phyloP scores from a whole-genome alignment of 2,888 invertebrate genomes.

The Eutolmus rufibarbis region DNA sequence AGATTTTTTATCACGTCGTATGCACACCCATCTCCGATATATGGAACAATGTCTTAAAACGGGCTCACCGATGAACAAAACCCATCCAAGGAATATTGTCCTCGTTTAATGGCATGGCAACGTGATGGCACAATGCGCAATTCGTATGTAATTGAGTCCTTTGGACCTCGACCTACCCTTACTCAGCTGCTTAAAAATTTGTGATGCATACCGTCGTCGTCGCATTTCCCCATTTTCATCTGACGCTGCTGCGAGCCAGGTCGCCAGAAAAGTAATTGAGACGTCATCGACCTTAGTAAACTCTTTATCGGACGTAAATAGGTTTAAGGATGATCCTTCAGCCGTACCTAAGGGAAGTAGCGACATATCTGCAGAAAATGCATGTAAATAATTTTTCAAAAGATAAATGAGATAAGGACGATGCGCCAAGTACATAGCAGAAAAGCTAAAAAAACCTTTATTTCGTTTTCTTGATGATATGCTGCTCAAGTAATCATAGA shows the following conservation, averaged over 20 bases:
- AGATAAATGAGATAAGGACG: neutral
- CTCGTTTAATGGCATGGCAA: neutral
- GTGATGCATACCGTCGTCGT: conserved; percentile 1
- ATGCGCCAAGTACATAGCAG: neutral
- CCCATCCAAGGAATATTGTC: neutral
- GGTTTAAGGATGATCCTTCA: neutral
- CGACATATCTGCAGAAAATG: neutral
- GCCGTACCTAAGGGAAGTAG: neutral
- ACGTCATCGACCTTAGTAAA: neutral
- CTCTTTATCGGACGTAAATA: neutral
- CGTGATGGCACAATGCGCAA: conserved; percentile 1
- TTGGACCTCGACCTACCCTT: neutral
- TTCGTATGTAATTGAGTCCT: neutral
- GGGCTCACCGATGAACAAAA: neutral
- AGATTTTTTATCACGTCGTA: neutral
- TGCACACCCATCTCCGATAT: neutral
- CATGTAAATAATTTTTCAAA: neutral
- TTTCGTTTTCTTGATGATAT: neutral
- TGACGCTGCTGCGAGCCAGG: neutral
- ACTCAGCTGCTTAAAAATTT: neutral
- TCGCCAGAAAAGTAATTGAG: neutral
- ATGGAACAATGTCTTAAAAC: neutral
- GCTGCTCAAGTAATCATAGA: neutral
- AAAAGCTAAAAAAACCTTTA: neutral
- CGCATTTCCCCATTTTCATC: neutral